Evolutionary conservation across 1,140 invertebrate species (phyloP).

Genomic region (Notospermus geniculatus): DNA sequence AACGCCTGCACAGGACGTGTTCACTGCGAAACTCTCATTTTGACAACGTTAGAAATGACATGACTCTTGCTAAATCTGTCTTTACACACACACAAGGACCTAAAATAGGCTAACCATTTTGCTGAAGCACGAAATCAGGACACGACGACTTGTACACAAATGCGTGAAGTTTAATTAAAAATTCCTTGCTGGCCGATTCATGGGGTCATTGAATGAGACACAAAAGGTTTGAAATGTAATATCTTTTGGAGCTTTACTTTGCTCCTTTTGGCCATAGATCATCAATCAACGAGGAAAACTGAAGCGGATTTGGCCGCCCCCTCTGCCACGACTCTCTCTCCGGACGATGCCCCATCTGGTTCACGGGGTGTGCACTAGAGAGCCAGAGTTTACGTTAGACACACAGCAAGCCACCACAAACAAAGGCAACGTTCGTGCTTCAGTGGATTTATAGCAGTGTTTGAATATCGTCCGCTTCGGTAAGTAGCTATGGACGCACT

Average conservation of each 20-base stretch:
- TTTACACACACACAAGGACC: too few relatives aligned
- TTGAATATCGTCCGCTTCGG: background rate
- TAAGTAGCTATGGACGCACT: slow-evolving; percentile 6
- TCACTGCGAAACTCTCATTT: too few relatives aligned
- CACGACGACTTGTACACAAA: too few relatives aligned
- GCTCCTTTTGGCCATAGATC: background rate
- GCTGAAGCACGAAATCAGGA: too few relatives aligned
- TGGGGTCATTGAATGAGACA: slow-evolving; percentile 1
- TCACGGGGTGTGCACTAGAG: background rate
- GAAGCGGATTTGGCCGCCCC: slow-evolving; percentile 4
- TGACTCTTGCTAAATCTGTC: too few relatives aligned
- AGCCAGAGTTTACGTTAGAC: background rate
- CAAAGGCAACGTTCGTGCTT: slow-evolving; percentile 3
- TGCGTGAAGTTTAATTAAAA: too few relatives aligned
- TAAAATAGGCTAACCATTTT: too few relatives aligned
- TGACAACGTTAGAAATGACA: too few relatives aligned
- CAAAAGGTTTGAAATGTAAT: slow-evolving; percentile 7
- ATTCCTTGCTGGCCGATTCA: too few relatives aligned
- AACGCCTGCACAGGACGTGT: too few relatives aligned
- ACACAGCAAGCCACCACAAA: background rate
- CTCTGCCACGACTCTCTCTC: background rate
- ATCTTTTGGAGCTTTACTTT: slow-evolving; percentile 2
- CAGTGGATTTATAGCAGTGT: background rate
- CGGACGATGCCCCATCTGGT: background rate
- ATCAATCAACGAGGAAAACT: background rate